These are phyloP conservation scores for Nannospalax galili DNA, from an alignment of 2,113 vertebrate genomes.

Conservation along the genomic window DNA sequence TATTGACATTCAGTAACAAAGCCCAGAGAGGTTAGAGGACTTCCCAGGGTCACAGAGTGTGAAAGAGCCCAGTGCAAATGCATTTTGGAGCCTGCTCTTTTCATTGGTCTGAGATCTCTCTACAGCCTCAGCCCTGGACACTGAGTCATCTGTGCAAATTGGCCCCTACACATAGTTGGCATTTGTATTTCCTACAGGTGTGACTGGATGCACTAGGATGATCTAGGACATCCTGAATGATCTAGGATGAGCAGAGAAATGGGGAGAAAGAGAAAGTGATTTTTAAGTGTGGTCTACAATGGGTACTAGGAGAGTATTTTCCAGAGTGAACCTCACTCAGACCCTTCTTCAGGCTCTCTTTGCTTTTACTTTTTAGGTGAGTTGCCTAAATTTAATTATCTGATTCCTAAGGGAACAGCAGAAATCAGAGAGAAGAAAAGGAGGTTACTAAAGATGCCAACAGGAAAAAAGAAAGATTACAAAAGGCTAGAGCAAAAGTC, in stretches of 20 bases:
- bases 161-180: rapidly evolving
- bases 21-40: not conserved
- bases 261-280: too few species aligned
- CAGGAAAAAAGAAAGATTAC: not conserved
- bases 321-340: not conserved
- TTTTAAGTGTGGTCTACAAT: not conserved
- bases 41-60: not conserved
- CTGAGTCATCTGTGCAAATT: not conserved
- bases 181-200: not conserved
- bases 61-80: not conserved
- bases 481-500: not conserved
- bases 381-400: not conserved
- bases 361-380: not conserved
- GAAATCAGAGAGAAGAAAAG: not conserved
- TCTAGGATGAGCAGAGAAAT: not conserved
- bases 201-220: not conserved
- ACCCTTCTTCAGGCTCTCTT: not conserved
- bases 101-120: not conserved
- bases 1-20: too few species aligned
- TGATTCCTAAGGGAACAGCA: not conserved
- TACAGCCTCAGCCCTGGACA: not conserved
- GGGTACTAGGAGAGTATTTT: not conserved
- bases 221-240: not conserved
- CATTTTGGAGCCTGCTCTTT: not conserved
- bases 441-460: too few species aligned